Conservation (phyloP, 2,888 invertebrate species). For the Argyresthia albistria region DNA sequence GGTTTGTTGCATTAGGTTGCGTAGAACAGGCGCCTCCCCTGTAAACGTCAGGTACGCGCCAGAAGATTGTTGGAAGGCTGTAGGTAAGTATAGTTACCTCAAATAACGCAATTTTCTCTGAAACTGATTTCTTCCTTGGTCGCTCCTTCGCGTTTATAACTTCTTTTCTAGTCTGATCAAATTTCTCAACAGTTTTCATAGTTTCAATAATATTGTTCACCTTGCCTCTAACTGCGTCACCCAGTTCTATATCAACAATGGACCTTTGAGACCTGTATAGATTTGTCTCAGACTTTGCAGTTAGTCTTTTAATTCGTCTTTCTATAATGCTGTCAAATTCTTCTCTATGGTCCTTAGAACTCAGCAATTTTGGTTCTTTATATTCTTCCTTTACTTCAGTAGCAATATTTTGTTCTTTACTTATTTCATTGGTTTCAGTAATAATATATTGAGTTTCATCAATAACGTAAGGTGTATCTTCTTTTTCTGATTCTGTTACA, state of each 20-base stretch:
- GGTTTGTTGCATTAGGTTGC: too few species aligned
- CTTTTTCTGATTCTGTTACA: not conserved
- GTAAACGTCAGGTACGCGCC: too few species aligned
- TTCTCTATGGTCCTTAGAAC: not conserved
- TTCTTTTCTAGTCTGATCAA: constrained; percentile 22
- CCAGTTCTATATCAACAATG: constrained; percentile 38
- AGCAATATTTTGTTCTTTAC: not conserved
- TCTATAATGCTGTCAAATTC: not conserved
- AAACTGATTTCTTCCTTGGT: constrained; percentile 38
- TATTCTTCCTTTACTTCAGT: not conserved
- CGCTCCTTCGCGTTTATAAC: constrained; percentile 32
- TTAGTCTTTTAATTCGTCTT: constrained; percentile 2
- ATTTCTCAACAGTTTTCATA: constrained; percentile 30
- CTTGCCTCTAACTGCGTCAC: constrained; percentile 35
- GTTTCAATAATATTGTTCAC: constrained; percentile 34
- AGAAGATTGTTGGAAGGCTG: too few species aligned
- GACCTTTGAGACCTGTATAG: constrained; percentile 20
- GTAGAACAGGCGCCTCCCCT: too few species aligned
- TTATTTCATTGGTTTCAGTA: not conserved
- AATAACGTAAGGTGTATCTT: not conserved
- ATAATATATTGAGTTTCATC: constrained; percentile 2
- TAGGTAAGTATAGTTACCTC: constrained; percentile 42
- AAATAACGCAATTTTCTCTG: constrained; percentile 49
- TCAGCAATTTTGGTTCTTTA: not conserved
- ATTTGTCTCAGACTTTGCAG: constrained; percentile 9